A percentile compares a stretch with the other conserved stretches of the same genome.
These are phyloP conservation scores for Dicerorhinus sumatrensis DNA, from an alignment of 2,113 vertebrate genomes.

Conservation along the genomic window DNA sequence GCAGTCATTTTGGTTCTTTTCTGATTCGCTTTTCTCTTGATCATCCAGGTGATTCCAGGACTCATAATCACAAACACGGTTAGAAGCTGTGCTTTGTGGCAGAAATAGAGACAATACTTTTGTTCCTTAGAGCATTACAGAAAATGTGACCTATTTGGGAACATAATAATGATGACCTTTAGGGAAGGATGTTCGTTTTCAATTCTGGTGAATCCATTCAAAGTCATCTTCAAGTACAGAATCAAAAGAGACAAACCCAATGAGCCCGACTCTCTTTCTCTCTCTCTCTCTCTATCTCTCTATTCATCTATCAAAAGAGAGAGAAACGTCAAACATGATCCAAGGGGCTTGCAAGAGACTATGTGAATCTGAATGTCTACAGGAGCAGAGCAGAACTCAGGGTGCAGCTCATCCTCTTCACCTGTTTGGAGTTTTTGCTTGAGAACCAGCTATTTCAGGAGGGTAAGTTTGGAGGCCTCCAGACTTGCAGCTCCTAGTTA, in stretches of 20 bases:
- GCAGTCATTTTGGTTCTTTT: not conserved
- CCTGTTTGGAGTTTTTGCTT: not conserved
- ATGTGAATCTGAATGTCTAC: not conserved
- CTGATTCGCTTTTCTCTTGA: conserved; percentile 2
- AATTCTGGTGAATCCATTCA: conserved; percentile 38
- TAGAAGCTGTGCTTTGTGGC: not conserved
- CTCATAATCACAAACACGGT: not conserved
- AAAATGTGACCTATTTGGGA: not conserved
- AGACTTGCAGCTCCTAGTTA: not conserved
- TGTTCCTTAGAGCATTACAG: not conserved
- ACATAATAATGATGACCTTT: conserved; percentile 62
- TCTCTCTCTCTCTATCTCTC: rapidly evolving
- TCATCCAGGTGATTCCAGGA: not conserved
- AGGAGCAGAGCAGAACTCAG: not conserved
- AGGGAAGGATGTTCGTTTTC: conserved; percentile 42
- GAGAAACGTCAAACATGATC: not conserved
- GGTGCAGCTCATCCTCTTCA: not conserved
- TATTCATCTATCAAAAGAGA: not conserved
- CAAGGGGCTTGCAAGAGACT: not conserved
- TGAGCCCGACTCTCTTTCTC: not conserved
- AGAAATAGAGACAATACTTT: conserved; percentile 26
- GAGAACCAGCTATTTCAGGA: not conserved
- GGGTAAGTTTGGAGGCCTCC: not conserved
- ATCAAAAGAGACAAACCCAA: not conserved
- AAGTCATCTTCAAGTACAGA: conserved; percentile 2